Base-by-base conservation (phyloP, 2,888 invertebrate genomes). In the Euclidia mi region DNA sequence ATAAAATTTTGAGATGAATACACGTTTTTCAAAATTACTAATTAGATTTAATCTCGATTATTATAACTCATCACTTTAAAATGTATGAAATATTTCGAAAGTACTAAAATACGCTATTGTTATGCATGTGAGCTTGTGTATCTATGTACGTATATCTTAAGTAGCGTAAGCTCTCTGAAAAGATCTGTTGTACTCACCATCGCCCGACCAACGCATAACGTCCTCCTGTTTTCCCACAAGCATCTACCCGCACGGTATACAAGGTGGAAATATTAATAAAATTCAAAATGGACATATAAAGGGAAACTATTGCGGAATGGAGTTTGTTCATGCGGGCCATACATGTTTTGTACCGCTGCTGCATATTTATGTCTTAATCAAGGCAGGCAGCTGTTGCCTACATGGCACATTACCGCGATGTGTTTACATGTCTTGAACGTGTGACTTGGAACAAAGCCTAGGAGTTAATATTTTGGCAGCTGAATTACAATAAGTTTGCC, bases 351-450 rank as follows among this genome's bases (percentile, higher is more conserved):
- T 79, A 83, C 79, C 63, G 74, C 53, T 58, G 75, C 76, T 83
- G 85, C 85, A 86, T 86, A 84, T 86, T 86, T 85, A 86, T 84
- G 76, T 75, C 80, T 84, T 85, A 85, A 86, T 86, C 85, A 85
- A 82, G 80, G 52, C 66, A 68, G 74, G 66, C 85, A 85, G 84
- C 84, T 85, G 85, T 82, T 80, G 71, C 82, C 78, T 64, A 53
- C 72, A 65, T 66, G 62, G 70, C 78, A 72, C 77, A 79, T 82
- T 80, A 82, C 79, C 78, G 71, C 65, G 74, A 62, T 76, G 57
- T 79, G 61, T 62, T 65, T 69, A 56, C 76, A 68, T 77, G 78
- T 82, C 82, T 82, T 74, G 73, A 61, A 49, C 72, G 65, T 73
- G 73, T 64, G 72, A 82, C 82, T 81, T 72, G 76, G 79, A 77